phyloP scores from a whole-genome alignment of 1,140 invertebrate species.

The Caenorhabditis elegans region DNA sequence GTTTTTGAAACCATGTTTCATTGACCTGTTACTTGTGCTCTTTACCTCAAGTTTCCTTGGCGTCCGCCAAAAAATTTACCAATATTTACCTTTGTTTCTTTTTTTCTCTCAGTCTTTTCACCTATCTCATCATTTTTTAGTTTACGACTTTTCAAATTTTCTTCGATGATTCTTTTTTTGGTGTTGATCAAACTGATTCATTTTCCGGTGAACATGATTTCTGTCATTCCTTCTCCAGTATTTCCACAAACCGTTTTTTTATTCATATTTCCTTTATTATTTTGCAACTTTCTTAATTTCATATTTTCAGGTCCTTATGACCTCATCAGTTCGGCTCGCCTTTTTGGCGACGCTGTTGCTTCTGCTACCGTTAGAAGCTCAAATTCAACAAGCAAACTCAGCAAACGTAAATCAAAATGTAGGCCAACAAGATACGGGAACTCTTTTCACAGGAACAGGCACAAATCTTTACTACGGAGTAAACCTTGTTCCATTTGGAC shows the following conservation, averaged over 20 bases:
- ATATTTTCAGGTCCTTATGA: background rate
- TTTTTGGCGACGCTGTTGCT: slow-evolving; percentile 19
- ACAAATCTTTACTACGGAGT: slow-evolving; percentile 51
- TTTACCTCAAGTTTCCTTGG: background rate
- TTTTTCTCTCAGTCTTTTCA: background rate
- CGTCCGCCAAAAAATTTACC: slow-evolving; percentile 18
- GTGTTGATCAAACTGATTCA: background rate
- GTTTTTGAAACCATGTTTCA: background rate
- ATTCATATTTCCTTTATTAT: background rate
- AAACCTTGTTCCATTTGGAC: slow-evolving; percentile 64
- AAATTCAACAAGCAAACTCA: slow-evolving; percentile 15
- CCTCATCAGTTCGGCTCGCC: background rate
- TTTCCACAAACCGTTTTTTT: too few species aligned
- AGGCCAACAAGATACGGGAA: slow-evolving; percentile 26
- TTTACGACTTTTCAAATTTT: background rate
- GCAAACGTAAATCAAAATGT: slow-evolving; percentile 40
- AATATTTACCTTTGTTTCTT: slow-evolving; percentile 16
- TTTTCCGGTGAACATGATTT: background rate
- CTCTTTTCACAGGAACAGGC: slow-evolving; percentile 44
- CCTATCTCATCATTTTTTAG: background rate
- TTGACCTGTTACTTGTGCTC: background rate
- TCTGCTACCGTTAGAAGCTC: slow-evolving; percentile 26
- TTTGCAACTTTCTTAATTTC: background rate
- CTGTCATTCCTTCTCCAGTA: too few species aligned
- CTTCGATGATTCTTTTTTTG: background rate